phyloP scores from a whole-genome alignment of 2,888 invertebrate genomes.

The Tetragnatha montana region DNA sequence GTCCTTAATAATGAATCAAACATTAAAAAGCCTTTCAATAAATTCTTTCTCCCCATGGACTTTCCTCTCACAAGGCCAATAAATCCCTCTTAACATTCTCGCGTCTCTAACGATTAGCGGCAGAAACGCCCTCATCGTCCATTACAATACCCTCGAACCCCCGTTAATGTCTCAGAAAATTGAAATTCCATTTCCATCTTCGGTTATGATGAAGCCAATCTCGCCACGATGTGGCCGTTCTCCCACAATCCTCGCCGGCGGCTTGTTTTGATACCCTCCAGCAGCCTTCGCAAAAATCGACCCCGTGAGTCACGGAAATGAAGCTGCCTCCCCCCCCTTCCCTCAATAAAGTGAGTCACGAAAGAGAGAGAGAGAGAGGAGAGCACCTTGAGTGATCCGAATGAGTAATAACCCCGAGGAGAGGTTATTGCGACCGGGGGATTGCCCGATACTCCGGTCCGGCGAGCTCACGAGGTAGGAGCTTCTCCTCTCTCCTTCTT shows the following conservation, averaged over 20 bases:
- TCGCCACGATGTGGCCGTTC: not conserved
- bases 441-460: not conserved
- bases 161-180: too few species aligned
- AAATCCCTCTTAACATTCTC: too few species aligned
- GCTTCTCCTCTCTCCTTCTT: not conserved
- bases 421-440: not conserved
- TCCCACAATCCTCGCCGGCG: not conserved
- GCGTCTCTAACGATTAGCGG: too few species aligned
- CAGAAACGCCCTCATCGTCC: too few species aligned
- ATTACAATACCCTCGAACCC: too few species aligned
- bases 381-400: conserved; percentile 10
- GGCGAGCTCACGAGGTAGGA: not conserved
- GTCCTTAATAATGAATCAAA: too few species aligned
- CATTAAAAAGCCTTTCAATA: too few species aligned
- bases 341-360: conserved; percentile 43
- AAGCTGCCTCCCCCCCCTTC: not conserved
- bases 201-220: not conserved
- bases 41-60: too few species aligned
- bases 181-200: too few species aligned
- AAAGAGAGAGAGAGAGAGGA: not conserved
- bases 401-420: conserved; percentile 38
- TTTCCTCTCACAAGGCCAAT: too few species aligned
- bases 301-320: conserved; percentile 54
- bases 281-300: conserved; percentile 33
- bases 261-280: conserved; percentile 1